A percentile compares a stretch with the other conserved stretches of the same genome.
Evolutionary conservation across 2,113 vertebrate genomes (phyloP).

Genomic region (Labeo catla): DNA sequence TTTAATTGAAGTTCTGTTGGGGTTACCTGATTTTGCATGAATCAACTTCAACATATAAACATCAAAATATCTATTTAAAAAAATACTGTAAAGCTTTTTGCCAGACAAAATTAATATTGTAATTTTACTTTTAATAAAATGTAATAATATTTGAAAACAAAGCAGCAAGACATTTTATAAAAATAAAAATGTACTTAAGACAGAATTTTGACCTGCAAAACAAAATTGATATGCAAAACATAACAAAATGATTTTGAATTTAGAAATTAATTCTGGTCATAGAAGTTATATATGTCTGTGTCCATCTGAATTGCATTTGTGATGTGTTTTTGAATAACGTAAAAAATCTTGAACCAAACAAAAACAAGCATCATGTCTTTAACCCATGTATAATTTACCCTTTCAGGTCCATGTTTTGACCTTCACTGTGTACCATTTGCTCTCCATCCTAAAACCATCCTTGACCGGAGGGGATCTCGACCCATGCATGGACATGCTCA

Average conservation of each 20-base stretch:
- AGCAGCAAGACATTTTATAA: not conserved
- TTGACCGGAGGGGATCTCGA: constrained; percentile 89
- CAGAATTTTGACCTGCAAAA: not conserved
- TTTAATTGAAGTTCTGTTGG: not conserved
- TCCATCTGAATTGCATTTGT: not conserved
- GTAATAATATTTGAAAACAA: not conserved
- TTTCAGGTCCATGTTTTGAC: constrained; percentile 92
- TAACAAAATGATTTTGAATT: not conserved
- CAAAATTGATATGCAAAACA: not conserved
- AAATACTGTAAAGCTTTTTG: not conserved
- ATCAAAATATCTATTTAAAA: too few relatives aligned
- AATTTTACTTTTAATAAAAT: too few relatives aligned
- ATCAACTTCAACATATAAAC: too few relatives aligned
- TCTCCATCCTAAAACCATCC: constrained; percentile 79
- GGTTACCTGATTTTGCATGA: not conserved
- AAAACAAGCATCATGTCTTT: not conserved
- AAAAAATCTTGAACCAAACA: not conserved
- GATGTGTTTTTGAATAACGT: not conserved
- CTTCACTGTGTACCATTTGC: constrained; percentile 89
- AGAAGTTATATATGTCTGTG: not conserved
- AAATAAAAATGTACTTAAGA: not conserved
- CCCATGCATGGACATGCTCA: constrained; percentile 85
- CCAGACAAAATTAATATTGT: not conserved
- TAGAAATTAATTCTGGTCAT: not conserved
- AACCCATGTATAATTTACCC: not conserved